Evolutionary conservation across 2,888 invertebrate species (phyloP), one percentile per base, ranked within the genome.

Genomic region (Criorhina ranunculi): DNA sequence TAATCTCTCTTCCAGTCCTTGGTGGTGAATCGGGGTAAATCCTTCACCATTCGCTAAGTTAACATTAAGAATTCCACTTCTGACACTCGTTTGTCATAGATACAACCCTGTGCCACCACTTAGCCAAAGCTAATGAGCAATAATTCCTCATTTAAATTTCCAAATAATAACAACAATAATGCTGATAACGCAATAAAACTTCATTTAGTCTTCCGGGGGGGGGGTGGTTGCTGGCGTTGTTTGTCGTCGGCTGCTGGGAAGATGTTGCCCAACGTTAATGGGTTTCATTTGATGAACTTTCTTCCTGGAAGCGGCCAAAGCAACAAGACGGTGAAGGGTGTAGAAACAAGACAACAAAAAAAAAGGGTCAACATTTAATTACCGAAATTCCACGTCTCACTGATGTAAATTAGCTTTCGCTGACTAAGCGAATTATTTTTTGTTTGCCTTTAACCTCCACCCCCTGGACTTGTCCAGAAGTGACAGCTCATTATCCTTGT

Each of bases 341-440:
- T 17, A 12, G 6, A 4, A 35, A 4, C 0, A n/a, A 4, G 4
- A 15, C 4, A 51, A 33, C 3, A 12, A 35, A 59, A 73, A 79
- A 53, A 80, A 85, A 80, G 75, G 85, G 85, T 85, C 80, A 85
- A 85, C 85, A 80, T 79, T 85, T 80, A 85, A 85, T 69, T 76
- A 79, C 85, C 70, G 40, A 76, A 85, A 80, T 76, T 85, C 69
- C 64, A 70, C 80, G 60, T 70, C 66, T 85, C 80, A 85, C 75
- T 76, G 85, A 60, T 80, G 76, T 85, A 85, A 80, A 85, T 85
- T 85, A 80, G 85, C 80, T 66, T 76, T 80, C 24, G 59, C 66
- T 85, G 85, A 85, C 80, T 80, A 24, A 15, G 76, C 76, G 51
- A 42, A 66, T 31, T 66, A 42, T 29, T 66, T 78, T 57, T 67